Evolutionary conservation across 2,888 invertebrate species (phyloP).

Genomic region (Hydrotaea diabolus): DNA sequence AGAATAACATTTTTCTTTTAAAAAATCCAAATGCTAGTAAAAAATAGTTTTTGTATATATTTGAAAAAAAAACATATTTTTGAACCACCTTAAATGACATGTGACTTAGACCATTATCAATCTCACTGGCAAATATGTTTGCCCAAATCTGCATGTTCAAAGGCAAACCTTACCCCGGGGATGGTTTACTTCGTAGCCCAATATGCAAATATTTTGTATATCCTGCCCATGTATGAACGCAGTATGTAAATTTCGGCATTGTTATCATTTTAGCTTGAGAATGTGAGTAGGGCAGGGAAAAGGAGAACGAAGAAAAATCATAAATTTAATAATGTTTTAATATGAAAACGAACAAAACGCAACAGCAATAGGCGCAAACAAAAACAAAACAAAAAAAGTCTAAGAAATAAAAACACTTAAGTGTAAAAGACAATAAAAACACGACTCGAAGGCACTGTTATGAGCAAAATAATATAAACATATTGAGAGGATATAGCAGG

Average conservation of each 20-base stretch:
- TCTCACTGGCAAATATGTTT: not conserved
- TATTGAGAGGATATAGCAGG: slow-evolving; percentile 52
- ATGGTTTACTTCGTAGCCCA: not conserved
- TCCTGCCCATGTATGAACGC: not conserved
- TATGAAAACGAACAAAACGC: slow-evolving; percentile 3
- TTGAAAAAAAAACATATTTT: too few species aligned
- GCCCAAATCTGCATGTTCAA: not conserved
- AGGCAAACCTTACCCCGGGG: not conserved
- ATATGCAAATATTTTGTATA: not conserved
- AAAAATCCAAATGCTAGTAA: too few species aligned
- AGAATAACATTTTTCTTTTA: too few species aligned
- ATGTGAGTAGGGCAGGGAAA: too few species aligned
- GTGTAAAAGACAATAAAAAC: slow-evolving; percentile 53
- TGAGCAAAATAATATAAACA: slow-evolving; percentile 44
- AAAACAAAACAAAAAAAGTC: not conserved
- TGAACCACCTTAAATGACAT: too few species aligned
- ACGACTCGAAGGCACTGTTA: slow-evolving; percentile 43
- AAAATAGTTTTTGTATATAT: too few species aligned
- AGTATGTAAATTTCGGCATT: not conserved
- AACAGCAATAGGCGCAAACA: not conserved
- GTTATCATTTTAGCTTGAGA: not conserved
- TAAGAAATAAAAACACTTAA: slow-evolving; percentile 33
- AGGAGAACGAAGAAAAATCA: not conserved
- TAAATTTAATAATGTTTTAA: slow-evolving; percentile 28
- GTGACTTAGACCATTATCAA: too few species aligned